phyloP scores from a whole-genome alignment of 2,797 vertebrate genomes.

The Scleropages formosus region DNA sequence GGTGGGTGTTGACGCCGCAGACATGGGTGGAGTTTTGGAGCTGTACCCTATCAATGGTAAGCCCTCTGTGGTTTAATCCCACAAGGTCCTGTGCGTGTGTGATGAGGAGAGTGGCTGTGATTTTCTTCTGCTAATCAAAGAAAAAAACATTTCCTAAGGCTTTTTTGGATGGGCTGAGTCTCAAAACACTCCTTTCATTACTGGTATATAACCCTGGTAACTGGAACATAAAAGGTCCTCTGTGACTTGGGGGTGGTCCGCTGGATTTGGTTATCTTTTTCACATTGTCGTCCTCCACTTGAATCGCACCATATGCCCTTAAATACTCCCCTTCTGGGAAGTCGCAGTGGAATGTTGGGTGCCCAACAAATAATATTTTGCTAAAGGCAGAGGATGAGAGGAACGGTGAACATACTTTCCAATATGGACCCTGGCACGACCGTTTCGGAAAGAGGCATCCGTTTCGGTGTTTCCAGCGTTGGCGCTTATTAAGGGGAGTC shows the following conservation, averaged over 20 bases:
- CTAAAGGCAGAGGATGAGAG: constrained; percentile 32
- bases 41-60: constrained; percentile 97
- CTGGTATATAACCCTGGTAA: not conserved
- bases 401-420: constrained; percentile 37
- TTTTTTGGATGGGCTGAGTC: not conserved
- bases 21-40: constrained; percentile 88
- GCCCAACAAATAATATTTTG: constrained; percentile 37
- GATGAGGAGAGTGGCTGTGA: too few relatives aligned
- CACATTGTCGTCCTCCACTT: not conserved
- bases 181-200: not conserved
- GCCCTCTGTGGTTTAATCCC: constrained; percentile 35
- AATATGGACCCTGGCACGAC: constrained; percentile 31
- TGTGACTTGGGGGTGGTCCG: not conserved
- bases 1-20: constrained; percentile 76
- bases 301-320: not conserved
- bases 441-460: constrained; percentile 20
- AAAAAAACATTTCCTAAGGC: too few relatives aligned
- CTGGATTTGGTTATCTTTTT: not conserved
- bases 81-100: not conserved
- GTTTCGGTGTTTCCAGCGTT: constrained; percentile 35
- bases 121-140: too few relatives aligned
- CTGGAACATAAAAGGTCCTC: not conserved
- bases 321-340: not conserved
- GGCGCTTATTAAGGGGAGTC: constrained; percentile 27
- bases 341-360: constrained; percentile 1